Conservation (phyloP, 2,113 vertebrate species). For the Otus sunia region DNA sequence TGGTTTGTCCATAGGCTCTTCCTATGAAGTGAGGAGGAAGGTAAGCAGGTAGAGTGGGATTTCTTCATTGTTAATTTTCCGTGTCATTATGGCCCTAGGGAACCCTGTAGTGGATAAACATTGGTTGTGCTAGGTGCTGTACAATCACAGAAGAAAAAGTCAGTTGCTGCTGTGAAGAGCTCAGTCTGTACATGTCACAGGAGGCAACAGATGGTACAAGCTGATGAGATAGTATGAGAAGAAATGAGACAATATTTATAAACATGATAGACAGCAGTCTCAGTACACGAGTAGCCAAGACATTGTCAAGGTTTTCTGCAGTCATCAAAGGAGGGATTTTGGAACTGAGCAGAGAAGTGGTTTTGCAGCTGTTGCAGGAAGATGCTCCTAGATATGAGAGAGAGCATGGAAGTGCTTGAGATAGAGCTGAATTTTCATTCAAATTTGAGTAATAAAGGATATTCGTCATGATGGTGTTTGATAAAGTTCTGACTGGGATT, state of each 20-base stretch:
- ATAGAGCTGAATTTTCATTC: neutral
- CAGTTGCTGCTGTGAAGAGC: conserved; percentile 27
- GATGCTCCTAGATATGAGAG: neutral
- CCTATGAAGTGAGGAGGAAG: neutral
- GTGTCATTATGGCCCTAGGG: neutral
- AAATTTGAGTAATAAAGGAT: neutral
- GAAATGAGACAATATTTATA: conserved; percentile 67
- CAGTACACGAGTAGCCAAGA: conserved; percentile 30
- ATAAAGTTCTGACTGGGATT: neutral
- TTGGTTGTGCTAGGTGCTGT: neutral
- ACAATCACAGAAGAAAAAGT: conserved; percentile 11
- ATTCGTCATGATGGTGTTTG: neutral
- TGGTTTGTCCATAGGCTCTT: neutral
- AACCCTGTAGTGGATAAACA: neutral
- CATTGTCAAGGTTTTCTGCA: conserved; percentile 43
- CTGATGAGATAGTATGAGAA: conserved; percentile 31
- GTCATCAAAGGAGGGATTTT: neutral
- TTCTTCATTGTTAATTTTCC: neutral
- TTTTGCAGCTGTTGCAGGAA: conserved; percentile 31
- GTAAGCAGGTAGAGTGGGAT: neutral
- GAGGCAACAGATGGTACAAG: conserved; percentile 61
- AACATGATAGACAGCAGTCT: conserved; percentile 66
- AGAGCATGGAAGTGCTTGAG: neutral
- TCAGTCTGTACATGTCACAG: conserved; percentile 48
- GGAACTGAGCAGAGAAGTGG: neutral